These are phyloP conservation scores for Pterophyllum scalare DNA, from an alignment of 2,113 vertebrate genomes.

Conservation along the genomic window DNA sequence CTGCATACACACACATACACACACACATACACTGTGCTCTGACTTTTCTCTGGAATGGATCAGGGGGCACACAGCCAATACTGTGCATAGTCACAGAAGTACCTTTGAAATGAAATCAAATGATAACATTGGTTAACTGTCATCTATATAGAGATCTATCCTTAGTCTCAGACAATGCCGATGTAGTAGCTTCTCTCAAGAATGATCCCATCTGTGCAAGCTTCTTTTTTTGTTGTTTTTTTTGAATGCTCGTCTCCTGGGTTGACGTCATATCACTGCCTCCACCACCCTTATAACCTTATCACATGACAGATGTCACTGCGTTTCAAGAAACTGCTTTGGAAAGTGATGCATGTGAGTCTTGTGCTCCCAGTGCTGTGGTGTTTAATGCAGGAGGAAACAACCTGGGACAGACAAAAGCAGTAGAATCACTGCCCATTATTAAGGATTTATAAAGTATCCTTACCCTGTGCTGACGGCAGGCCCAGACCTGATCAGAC, in stretches of 20 bases:
- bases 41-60: conserved; percentile 1
- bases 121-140: conserved; percentile 15
- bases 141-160: background rate
- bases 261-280: background rate
- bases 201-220: background rate
- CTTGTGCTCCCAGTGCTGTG: background rate
- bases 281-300: background rate
- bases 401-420: background rate
- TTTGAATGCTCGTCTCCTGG: background rate
- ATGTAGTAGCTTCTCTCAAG: background rate
- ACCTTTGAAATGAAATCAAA: conserved; percentile 33
- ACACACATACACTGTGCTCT: background rate
- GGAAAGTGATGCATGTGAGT: background rate
- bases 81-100: background rate
- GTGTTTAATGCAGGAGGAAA: background rate
- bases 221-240: no score
- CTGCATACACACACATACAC: conserved; percentile 6
- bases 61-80: conserved; percentile 11
- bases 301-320: background rate
- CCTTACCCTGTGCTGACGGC: no score
- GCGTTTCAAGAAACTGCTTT: background rate
- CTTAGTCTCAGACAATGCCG: background rate
- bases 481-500: no score
- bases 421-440: background rate
- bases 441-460: background rate